Evolutionary conservation across 2,113 vertebrate species (phyloP), one percentile per base, ranked within the genome.

Genomic region (Chelonoidis abingdonii): DNA sequence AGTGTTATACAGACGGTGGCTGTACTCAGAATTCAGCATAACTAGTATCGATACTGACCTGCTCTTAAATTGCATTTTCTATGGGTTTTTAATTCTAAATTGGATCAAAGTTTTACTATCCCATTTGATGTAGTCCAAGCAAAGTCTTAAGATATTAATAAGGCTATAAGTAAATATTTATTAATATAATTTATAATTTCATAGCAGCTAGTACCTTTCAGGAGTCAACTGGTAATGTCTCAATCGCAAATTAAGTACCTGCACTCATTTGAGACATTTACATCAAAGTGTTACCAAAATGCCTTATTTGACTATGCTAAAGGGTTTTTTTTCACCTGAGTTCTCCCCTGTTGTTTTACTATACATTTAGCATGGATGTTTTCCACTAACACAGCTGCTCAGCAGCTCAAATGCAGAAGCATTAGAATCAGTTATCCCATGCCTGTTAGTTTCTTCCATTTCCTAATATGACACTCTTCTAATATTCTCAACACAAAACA

Each of bases 231-330:
- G 93, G 91, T 97, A 97, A 97, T 96, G 97, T 91, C 94, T 96
- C 96, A 97, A 97, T 97, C 97, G 87, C 88, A 86, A 96, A 17
- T 93, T 96, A 97, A 96, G 95, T 95, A 96, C 93, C 94, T 94
- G 87, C 86, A 95, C 85, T 94, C 84, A 41, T 96, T 93, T 83
- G 85, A 57, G 54, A 95, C 87, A 81, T 91, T 94, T 96, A 93
- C 53, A 76, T 47, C 75, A 81, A 97, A 95, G 44, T 82, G 80
- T 92, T 95, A 89, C 92, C 95, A 97, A 91, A 97, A 93, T 53
- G 54, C 83, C 86, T 96, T 44, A 65, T 88, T 62, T 31, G 80
- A 76, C 65, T 52, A 69, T 81, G 93, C 76, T 56, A 57, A 27
- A 3, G 41, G 83, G 80, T 93, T 93, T 86, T 87, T 87, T 85